These are phyloP conservation scores for Nanorana parkeri DNA, from an alignment of 2,113 vertebrate genomes.

Conservation along the genomic window DNA sequence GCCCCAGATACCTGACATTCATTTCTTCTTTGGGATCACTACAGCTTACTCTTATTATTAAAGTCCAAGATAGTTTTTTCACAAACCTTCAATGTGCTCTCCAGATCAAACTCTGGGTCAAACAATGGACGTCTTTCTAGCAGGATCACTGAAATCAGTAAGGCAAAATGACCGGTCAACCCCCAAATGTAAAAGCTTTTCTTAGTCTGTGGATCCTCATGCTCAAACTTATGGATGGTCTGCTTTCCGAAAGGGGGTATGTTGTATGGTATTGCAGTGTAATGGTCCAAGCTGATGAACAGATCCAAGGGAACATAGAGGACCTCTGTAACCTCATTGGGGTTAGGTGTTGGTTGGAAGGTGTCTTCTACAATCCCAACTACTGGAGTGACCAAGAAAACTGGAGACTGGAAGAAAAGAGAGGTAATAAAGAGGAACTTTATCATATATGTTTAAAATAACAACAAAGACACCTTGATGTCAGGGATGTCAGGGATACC, in stretches of 20 bases:
- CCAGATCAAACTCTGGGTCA: constrained; percentile 74
- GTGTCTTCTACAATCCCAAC: constrained; percentile 85
- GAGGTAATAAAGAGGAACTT: too few species aligned
- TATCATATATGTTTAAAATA: too few species aligned
- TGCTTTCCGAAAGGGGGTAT: not conserved
- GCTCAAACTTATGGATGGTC: constrained; percentile 76
- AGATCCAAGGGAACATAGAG: constrained; percentile 87
- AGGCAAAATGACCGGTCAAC: constrained; percentile 80
- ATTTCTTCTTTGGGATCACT: too few species aligned
- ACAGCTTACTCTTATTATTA: not conserved
- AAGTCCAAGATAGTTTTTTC: constrained; percentile 61
- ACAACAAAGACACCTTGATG: too few species aligned
- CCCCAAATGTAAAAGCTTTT: constrained; percentile 82
- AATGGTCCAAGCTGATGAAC: constrained; percentile 74
- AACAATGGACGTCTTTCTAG: constrained; percentile 77
- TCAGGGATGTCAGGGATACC: too few species aligned
- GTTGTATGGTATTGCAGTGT: constrained; percentile 58
- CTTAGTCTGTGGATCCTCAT: constrained; percentile 68
- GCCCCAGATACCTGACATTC: too few species aligned
- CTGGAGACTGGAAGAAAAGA: constrained; percentile 68
- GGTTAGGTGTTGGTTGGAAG: constrained; percentile 81
- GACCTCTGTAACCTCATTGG: constrained; percentile 85
- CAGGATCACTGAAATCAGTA: constrained; percentile 77
- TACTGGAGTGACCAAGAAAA: constrained; percentile 82
- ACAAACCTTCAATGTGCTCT: constrained; percentile 67